Conservation (phyloP, 2,113 vertebrate species). For the Dicrurus megarhynchus region DNA sequence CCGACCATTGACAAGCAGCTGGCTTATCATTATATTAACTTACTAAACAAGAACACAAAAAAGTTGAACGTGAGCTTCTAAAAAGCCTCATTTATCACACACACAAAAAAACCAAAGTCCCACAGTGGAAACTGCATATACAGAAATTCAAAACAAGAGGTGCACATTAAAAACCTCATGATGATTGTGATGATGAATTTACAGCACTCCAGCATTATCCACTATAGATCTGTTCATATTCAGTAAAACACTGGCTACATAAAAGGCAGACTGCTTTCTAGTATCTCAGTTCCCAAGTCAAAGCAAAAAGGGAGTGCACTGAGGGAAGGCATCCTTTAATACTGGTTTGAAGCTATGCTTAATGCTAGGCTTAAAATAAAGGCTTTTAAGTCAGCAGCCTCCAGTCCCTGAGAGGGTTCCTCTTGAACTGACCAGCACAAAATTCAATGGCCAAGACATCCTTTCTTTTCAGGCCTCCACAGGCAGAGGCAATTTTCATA, state of each 20-base stretch:
- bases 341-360: slow-evolving; percentile 48
- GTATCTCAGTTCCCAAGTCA: background rate
- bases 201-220: background rate
- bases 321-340: slow-evolving; percentile 11
- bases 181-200: background rate
- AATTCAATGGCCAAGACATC: slow-evolving; percentile 26
- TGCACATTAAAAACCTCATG: background rate
- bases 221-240: background rate
- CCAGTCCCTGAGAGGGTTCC: background rate
- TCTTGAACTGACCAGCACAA: slow-evolving; percentile 52
- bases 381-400: slow-evolving; percentile 37
- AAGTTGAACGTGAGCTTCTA: background rate
- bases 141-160: background rate
- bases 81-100: background rate
- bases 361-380: slow-evolving; percentile 40
- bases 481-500: slow-evolving; percentile 41
- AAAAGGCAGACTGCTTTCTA: background rate
- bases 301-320: background rate
- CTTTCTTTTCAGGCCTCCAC: slow-evolving; percentile 42
- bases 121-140: background rate
- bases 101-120: background rate
- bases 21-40: background rate
- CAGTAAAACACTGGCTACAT: slow-evolving; percentile 4
- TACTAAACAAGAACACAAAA: background rate
- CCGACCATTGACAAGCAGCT: background rate